These are phyloP conservation scores for Pristionchus fissidentatus DNA, from an alignment of 2,888 invertebrate species.

Conservation along the genomic window DNA sequence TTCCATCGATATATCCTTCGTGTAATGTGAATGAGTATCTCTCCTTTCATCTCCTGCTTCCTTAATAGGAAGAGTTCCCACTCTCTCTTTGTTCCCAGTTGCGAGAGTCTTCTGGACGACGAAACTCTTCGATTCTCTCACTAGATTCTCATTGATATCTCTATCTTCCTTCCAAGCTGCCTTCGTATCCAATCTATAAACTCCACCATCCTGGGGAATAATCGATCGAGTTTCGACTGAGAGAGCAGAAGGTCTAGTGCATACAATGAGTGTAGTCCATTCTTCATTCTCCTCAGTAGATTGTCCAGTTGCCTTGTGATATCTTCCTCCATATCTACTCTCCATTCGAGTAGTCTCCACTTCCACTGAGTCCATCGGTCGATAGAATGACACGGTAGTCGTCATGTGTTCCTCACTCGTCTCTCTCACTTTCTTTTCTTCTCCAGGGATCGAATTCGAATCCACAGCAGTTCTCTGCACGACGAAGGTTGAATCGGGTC, in stretches of 20 bases:
- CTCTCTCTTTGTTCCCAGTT: constrained; percentile 47
- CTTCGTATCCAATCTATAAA: constrained; percentile 54
- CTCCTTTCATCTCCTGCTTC: constrained; percentile 64
- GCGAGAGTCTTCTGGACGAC: constrained; percentile 51
- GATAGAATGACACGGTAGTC: constrained; percentile 27
- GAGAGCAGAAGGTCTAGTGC: constrained; percentile 11
- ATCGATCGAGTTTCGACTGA: constrained; percentile 41
- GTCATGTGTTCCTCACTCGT: constrained; percentile 23
- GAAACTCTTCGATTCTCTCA: constrained; percentile 50
- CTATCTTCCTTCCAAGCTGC: constrained; percentile 46
- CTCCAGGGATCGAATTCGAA: constrained; percentile 49
- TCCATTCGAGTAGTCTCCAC: constrained; percentile 4
- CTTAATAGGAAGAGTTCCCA: constrained; percentile 44
- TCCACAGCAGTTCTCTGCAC: constrained; percentile 50
- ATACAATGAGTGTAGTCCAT: not conserved
- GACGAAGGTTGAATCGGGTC: constrained; percentile 53
- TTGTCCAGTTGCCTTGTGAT: constrained; percentile 43
- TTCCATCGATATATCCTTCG: constrained; percentile 53
- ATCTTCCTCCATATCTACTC: constrained; percentile 44
- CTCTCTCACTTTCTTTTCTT: constrained; percentile 21
- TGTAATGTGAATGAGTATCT: constrained; percentile 65
- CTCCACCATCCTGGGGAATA: constrained; percentile 54
- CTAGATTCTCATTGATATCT: constrained; percentile 52
- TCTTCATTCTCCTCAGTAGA: constrained; percentile 38
- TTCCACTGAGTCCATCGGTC: not conserved